Evolutionary conservation across 2,797 vertebrate genomes (phyloP).

Genomic region (Lutjanus argentimaculatus): DNA sequence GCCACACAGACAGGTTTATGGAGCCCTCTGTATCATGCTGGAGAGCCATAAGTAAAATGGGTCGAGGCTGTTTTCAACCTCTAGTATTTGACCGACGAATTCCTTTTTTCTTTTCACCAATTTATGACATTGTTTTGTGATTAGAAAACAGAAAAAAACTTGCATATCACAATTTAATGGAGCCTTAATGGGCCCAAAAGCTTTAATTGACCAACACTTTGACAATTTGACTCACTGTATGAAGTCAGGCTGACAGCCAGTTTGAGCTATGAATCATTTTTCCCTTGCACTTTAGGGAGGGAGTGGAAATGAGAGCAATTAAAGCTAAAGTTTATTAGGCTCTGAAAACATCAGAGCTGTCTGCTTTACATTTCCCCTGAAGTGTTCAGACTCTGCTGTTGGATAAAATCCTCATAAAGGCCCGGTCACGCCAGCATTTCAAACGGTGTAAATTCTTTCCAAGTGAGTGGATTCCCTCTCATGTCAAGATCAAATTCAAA

Average conservation of each 20-base stretch:
- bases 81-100: not conserved
- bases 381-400: slow-evolving; percentile 14
- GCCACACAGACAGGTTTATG: slow-evolving; percentile 14
- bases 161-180: not conserved
- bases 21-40: not conserved
- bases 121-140: slow-evolving; percentile 1
- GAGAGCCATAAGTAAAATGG: slow-evolving; percentile 2
- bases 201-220: not conserved
- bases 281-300: slow-evolving; percentile 36
- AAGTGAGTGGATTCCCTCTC: not conserved
- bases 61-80: slow-evolving; percentile 1
- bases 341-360: slow-evolving; percentile 11
- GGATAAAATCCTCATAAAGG: not conserved
- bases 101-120: too few species aligned
- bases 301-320: slow-evolving; percentile 26
- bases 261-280: slow-evolving; percentile 30
- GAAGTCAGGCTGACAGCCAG: slow-evolving; percentile 19
- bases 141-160: not conserved
- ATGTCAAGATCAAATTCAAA: not conserved
- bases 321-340: slow-evolving; percentile 25
- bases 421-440: not conserved
- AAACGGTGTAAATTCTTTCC: not conserved
- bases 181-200: not conserved
- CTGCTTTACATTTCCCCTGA: slow-evolving; percentile 13
- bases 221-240: slow-evolving; percentile 10